Evolutionary conservation across 53 echinoderm and acorn worm genomes (phyloP), one percentile per base, ranked within the genome.

Genomic region (Patiria pectinifera): DNA sequence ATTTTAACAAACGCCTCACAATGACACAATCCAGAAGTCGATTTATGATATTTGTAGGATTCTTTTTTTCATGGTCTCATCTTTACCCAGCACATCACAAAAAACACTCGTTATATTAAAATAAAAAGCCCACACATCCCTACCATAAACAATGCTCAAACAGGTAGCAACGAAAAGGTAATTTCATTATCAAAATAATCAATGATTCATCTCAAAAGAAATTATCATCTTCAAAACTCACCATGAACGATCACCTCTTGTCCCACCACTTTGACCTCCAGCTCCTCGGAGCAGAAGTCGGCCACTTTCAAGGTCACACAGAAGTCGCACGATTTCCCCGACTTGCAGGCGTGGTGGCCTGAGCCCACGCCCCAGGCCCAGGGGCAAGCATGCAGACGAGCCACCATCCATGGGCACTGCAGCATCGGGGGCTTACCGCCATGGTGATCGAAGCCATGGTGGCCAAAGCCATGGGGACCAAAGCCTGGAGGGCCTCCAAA

Each of bases 241-340:
- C 85, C 96, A 45, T 92, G 92, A 3, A 96, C 92, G 0, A 90
- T 86, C 53, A 96, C 88, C 60, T 96, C 93, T 53, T 85, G 77
- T 16, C 92, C 96, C 48, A 92, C 92, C 62, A 85, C 95, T 91
- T 92, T 94, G 79, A 95, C 94, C 49, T 95, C 95, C 48, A 95
- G 89, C 21, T 95, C 95, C 59, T 94, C 92, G 0, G 91, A 89
- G 74, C 85, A 85, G 78, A 89, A 95, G 61, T 94, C 58, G 6
- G 82, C 89, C 74, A 94, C 95, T 21, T 92, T 92, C 14, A 94
- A 71, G 43, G 94, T 89, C 69, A 96, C 93, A 19, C 94, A 91
- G 90, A 94, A 96, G 71, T 94, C 96, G 45, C 21, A 25, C 2
- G 22, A 48, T 35, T 61, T 84, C 18, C 70, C 47, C 45, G 45